These are phyloP conservation scores for Lates calcarifer DNA, from an alignment of 2,113 vertebrate genomes.

Conservation along the genomic window DNA sequence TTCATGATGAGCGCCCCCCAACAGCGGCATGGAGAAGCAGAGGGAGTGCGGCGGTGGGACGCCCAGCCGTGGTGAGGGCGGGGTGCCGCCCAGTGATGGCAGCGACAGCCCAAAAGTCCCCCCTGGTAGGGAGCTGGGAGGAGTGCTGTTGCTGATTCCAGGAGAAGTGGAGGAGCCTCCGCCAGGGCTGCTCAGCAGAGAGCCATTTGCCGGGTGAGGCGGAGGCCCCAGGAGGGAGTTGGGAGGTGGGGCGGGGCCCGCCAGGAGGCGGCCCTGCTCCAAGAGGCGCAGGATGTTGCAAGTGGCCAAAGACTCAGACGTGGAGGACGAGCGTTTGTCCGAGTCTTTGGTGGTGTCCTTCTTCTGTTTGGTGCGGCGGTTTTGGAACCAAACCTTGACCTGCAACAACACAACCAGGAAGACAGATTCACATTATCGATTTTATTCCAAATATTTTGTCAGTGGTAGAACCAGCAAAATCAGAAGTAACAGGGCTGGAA, in stretches of 20 bases:
- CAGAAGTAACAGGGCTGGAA: background rate
- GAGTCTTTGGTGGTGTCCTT: slow-evolving; percentile 96
- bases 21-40: slow-evolving; percentile 87
- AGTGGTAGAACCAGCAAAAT: background rate
- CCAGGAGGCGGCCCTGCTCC: slow-evolving; percentile 92
- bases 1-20: slow-evolving; percentile 86
- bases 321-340: slow-evolving; percentile 87
- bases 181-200: slow-evolving; percentile 81
- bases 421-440: background rate
- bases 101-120: slow-evolving; percentile 84
- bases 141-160: slow-evolving; percentile 68
- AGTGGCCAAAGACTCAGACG: slow-evolving; percentile 92
- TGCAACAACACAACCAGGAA: slow-evolving; percentile 63
- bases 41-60: slow-evolving; percentile 82
- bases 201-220: slow-evolving; percentile 74
- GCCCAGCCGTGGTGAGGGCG: slow-evolving; percentile 81
- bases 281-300: slow-evolving; percentile 94
- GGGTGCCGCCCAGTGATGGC: slow-evolving; percentile 79
- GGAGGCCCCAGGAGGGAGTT: slow-evolving; percentile 83
- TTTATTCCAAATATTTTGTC: background rate
- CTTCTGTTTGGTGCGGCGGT: slow-evolving; percentile 97
- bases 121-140: slow-evolving; percentile 76
- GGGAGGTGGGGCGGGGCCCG: slow-evolving; percentile 85
- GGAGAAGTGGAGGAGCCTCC: slow-evolving; percentile 86
- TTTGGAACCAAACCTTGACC: slow-evolving; percentile 99